Conservation (phyloP, 1,140 invertebrate species). For the Dendroctonus valens region DNA sequence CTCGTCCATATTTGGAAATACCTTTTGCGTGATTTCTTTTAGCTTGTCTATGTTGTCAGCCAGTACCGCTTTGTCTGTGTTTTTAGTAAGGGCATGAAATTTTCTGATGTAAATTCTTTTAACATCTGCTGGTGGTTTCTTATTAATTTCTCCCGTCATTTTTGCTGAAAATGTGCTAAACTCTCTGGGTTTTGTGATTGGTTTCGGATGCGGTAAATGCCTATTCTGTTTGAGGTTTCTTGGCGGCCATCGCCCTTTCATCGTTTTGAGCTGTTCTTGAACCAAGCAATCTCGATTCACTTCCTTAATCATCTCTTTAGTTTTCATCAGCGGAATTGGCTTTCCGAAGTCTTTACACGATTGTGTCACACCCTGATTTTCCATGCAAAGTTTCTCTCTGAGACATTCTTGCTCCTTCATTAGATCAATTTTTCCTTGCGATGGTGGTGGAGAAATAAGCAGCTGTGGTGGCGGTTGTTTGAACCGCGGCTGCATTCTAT, state of each 20-base stretch:
- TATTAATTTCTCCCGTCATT: not conserved
- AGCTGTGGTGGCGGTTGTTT: conserved; percentile 1
- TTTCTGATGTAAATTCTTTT: conserved; percentile 15
- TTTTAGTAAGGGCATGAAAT: conserved; percentile 21
- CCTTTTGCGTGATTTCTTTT: conserved; percentile 11
- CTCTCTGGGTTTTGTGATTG: not conserved
- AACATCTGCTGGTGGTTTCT: not conserved
- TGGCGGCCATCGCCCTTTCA: conserved; percentile 28
- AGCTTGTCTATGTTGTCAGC: conserved; percentile 1
- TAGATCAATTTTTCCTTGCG: conserved; percentile 25
- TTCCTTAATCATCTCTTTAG: conserved; percentile 20
- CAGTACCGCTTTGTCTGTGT: conserved; percentile 2
- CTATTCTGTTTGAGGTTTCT: conserved; percentile 10
- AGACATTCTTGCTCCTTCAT: conserved; percentile 30
- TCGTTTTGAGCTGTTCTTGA: conserved; percentile 28
- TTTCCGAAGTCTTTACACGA: conserved; percentile 29
- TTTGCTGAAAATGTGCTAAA: conserved; percentile 9
- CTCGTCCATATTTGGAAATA: conserved; percentile 16
- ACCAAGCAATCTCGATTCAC: conserved; percentile 15
- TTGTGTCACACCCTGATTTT: conserved; percentile 30
- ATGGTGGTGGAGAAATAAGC: conserved; percentile 10
- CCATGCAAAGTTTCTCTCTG: conserved; percentile 24
- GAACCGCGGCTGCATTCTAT: conserved; percentile 27
- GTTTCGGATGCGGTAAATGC: not conserved
- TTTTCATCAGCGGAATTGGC: conserved; percentile 11